Evolutionary conservation across 2,113 vertebrate genomes (phyloP).

Genomic region (Cercopithecus mona): DNA sequence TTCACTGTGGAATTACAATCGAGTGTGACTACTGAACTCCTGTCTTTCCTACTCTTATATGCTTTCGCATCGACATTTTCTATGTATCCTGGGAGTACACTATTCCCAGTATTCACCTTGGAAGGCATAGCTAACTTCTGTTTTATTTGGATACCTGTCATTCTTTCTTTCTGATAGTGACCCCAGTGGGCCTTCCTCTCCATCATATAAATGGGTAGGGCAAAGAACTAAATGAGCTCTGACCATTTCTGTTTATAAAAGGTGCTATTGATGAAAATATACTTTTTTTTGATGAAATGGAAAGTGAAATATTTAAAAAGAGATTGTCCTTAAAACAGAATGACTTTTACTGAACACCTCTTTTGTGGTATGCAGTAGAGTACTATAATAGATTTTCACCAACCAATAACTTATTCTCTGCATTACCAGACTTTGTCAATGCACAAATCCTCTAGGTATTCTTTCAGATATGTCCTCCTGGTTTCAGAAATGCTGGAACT

Average conservation of each 20-base stretch:
- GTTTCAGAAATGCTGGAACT: neutral
- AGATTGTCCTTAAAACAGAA: neutral
- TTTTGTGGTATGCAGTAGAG: neutral
- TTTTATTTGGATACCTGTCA: neutral
- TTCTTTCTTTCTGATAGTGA: neutral
- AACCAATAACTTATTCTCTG: neutral
- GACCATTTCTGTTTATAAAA: neutral
- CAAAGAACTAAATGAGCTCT: neutral
- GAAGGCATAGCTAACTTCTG: neutral
- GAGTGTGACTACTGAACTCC: neutral
- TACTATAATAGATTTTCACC: neutral
- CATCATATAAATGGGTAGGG: neutral
- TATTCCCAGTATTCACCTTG: neutral
- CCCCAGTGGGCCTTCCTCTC: neutral
- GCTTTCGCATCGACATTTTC: neutral
- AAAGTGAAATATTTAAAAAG: neutral
- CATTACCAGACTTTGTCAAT: neutral
- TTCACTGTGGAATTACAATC: neutral
- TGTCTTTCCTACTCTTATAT: neutral
- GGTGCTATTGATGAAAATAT: neutral
- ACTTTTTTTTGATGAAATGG: neutral
- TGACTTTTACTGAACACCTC: neutral
- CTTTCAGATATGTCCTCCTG: neutral
- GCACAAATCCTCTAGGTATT: neutral
- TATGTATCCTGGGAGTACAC: neutral